Base-by-base conservation (phyloP, 2,888 invertebrate genomes). In the Agrilus biguttatus region DNA sequence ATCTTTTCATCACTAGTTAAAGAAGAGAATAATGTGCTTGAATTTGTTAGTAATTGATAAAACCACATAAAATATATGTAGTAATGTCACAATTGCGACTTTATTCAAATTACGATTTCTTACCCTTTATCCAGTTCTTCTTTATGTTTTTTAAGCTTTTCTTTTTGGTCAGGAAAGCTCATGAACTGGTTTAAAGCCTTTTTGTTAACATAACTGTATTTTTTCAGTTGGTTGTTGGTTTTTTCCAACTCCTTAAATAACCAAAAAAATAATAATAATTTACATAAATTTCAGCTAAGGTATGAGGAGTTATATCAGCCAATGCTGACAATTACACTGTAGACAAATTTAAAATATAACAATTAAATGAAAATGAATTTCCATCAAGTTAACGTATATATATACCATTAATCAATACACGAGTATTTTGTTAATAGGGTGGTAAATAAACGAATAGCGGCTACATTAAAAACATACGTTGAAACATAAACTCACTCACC, bases 141-240 rank as follows among this genome's bases (percentile, higher is more conserved):
- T 67, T 97, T 93, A 54, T 97, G 75, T 59, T 89, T 88, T 54
- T 93, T 88, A 1, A 98, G 68, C 58, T 96, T 97, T 64, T 98
- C 97, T 64, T 96, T 97, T 62, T 98, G 96, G 58, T 97, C 96
- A 0, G 96, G 95, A 67, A 98, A 98, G 59, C 91, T 95, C 64
- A 97, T 83, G 67, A 97, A 99, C 65, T 99, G 98, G 63, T 99
- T 98, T 57, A 98, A 69, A 1, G 98, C 98, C 62, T 97, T 97
- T 64, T 99, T 99, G 70, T 99, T 99, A 1, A 99, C 98, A 64
- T 99, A 97, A 56, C 91, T 93, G 70, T 96, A 98, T 67, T 95
- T 95, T 65, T 98, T 98, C 45, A 99, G 70, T 61, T 98, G 93
- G 56, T 86, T 84, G 60, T 98, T 97, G 4, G 95, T 87, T 60